Evolutionary conservation across 2,797 vertebrate genomes (phyloP).

Genomic region (Tenualosa thibaudeaui): DNA sequence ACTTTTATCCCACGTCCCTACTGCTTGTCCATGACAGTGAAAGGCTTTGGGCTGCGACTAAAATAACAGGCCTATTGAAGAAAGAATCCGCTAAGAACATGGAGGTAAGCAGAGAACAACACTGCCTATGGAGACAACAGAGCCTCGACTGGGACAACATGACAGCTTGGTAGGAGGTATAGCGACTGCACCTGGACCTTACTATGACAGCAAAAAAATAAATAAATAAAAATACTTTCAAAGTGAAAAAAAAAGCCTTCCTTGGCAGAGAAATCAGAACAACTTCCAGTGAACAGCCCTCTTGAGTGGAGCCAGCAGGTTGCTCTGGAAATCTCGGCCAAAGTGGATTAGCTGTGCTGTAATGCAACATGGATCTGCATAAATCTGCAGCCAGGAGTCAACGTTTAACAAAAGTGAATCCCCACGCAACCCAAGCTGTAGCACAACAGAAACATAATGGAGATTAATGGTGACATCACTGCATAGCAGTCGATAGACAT

Average conservation of each 20-base stretch:
- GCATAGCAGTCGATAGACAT: background rate
- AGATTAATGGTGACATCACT: background rate
- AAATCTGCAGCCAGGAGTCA: background rate
- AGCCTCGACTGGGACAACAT: background rate
- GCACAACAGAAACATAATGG: background rate
- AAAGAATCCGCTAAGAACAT: background rate
- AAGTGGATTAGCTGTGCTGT: constrained; percentile 3
- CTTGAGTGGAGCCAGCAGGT: background rate
- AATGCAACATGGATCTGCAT: constrained; percentile 1
- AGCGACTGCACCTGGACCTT: background rate
- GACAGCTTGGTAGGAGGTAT: background rate
- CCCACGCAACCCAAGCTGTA: background rate
- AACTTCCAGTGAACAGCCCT: background rate
- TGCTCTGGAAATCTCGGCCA: background rate
- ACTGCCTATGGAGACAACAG: background rate
- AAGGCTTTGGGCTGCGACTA: background rate
- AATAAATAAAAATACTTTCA: background rate
- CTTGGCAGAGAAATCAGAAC: background rate
- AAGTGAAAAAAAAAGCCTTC: background rate
- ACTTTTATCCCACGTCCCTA: background rate
- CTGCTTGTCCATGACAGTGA: background rate
- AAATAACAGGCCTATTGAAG: background rate
- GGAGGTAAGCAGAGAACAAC: background rate
- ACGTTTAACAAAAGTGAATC: constrained; percentile 23
- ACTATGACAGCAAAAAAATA: background rate